Evolutionary conservation across 2,797 vertebrate species (phyloP), one percentile per base, ranked within the genome.

Genomic region (Saxicola maurus): DNA sequence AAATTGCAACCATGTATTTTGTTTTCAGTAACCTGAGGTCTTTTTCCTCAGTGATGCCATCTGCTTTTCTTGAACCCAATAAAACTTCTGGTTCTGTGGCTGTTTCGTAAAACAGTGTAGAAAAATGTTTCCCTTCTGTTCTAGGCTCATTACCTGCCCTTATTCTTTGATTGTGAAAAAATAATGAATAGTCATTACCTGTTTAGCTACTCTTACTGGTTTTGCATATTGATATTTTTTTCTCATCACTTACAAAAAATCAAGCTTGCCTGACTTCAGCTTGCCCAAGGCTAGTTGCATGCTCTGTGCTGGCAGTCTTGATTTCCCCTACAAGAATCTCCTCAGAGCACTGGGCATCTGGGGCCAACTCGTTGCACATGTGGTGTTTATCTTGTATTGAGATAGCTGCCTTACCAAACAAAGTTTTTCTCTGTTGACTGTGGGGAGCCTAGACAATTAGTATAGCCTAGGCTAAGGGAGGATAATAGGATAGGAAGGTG

Each of bases 311-410:
- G 13, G 6, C 8, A 48, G 42, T 66, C 18, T 69, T 38, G 11
- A 48, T 66, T 76, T 84, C 24, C 17, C 7, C 45, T 82, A 2
- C 13, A 30, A 48, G 42, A 43, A 43, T 20, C 20, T 57, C 31
- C 16, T 9, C 1, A 4, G 42, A 81, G 52, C 21, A 2, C 10
- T 25, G 17, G 17, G 17, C 16, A 33, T 21, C 43, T 43, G 30
- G 3, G 9, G 12, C 5, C 28, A 92, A 31, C n/a, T 89, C 31
- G 13, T 13, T 13, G 12, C 19, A 2, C 0, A 0, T 12, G 1
- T 38, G 6, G 42, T 51, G 10, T 56, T 86, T 15, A 2, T 12
- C 7, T 71, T 76, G 10, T 38, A 3, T 18, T 49, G 11, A 45
- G 30, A 11, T 15, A 88, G 49, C 20, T 64, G 31, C 30, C 21